Evolutionary conservation across 1,140 invertebrate species (phyloP), one percentile per base, ranked within the genome.

Genomic region (Cydia splendana): DNA sequence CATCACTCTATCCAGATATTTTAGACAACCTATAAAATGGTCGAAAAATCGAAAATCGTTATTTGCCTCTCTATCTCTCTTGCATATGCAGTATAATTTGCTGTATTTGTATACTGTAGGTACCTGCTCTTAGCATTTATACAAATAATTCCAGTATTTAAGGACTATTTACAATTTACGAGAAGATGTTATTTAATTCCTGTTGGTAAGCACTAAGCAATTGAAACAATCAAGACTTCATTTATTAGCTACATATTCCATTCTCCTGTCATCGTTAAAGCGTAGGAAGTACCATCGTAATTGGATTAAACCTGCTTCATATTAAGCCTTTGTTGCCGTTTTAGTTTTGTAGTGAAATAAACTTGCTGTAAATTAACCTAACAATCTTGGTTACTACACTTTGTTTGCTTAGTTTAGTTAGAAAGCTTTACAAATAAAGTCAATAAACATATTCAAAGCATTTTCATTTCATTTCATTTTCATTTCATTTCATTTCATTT

Each of bases 161-260:
- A 51, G 48, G 12, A 15, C 4, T 24, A 2, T 0, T 34, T 10
- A 28, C 15, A 28, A 10, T 65, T 24, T 13, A 13, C 57, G 24
- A 42, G 38, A 42, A 9, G n/a, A 42, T 1, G 18, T 24, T 65
- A 67, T 28, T 9, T n/a, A 38, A 71, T 42, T 69, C 65, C 34
- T 69, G 15, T 69, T 20, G 12, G 30, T 62, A 71, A 71, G 67
- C 67, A 71, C 34, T 71, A 7, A 42, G 30, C 18, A 18, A 38
- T 45, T 30, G 30, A 18, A 42, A 71, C 34, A 71, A 71, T 71
- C 67, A 71, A 38, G 67, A 13, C 65, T 69, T 69, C 67, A 45
- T 71, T 71, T 42, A 71, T 71, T 71, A 71, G 67, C 67, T 71
- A 71, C 67, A 71, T 71, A 71, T 42, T 18, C 67, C 67, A 71